A percentile compares a stretch with the other conserved stretches of the same genome.
Evolutionary conservation across 1,140 invertebrate genomes (phyloP).

Genomic region (Onthophagus taurus): DNA sequence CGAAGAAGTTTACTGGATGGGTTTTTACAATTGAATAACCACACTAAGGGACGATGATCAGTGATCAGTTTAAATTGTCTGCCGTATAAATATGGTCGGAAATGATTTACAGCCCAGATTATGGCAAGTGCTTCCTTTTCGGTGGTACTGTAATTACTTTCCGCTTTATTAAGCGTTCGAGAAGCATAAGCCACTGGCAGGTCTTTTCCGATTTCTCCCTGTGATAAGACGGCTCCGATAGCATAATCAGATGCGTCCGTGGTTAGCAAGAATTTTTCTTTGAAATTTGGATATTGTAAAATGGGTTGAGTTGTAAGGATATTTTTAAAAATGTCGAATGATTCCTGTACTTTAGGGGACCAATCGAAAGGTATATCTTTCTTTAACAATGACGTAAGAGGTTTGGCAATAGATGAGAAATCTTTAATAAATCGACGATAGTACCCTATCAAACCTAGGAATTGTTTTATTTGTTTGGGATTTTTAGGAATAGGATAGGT

Average conservation of each 20-base stretch:
- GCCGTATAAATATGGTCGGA: constrained; percentile 40
- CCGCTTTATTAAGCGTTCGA: constrained; percentile 13
- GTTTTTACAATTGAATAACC: constrained; percentile 40
- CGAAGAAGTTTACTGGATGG: constrained; percentile 24
- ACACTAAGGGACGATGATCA: constrained; percentile 43
- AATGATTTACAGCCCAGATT: constrained; percentile 33
- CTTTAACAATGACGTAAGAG: constrained; percentile 26
- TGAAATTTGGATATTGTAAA: constrained; percentile 33
- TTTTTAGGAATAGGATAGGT: constrained; percentile 18
- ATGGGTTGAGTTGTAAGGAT: constrained; percentile 27
- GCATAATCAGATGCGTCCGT: constrained; percentile 34
- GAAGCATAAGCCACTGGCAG: constrained; percentile 27
- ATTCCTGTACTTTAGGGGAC: constrained; percentile 18
- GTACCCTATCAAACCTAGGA: constrained; percentile 36
- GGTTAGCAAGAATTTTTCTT: constrained; percentile 30
- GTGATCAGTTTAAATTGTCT: constrained; percentile 40
- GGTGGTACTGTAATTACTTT: constrained; percentile 9
- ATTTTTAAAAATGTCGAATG: constrained; percentile 29
- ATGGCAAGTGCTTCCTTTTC: constrained; percentile 14
- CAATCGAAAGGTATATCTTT: constrained; percentile 21
- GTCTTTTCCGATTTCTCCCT: constrained; percentile 22
- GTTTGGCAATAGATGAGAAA: constrained; percentile 29
- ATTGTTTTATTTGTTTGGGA: constrained; percentile 35
- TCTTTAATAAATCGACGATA: constrained; percentile 23
- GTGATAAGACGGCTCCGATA: constrained; percentile 32